Conservation (phyloP, 2,797 vertebrate genomes). For the Aphelocoma californica region DNA sequence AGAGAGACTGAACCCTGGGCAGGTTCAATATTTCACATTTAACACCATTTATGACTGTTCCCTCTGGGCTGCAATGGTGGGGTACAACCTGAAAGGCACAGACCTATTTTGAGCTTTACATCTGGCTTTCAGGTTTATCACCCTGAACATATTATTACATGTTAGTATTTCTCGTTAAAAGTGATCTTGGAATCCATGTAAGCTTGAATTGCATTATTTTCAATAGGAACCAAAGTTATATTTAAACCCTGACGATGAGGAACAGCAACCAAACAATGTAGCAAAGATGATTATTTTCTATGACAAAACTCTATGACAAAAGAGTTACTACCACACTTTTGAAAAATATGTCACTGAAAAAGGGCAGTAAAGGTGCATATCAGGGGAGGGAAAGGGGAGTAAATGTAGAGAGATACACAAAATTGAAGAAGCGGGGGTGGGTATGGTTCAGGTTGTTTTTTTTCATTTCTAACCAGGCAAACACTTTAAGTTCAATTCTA, state of each 20-base stretch:
- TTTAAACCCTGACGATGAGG: neutral
- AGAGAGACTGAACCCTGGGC: neutral
- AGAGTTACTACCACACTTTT: neutral
- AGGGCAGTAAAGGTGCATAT: neutral
- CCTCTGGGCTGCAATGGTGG: neutral
- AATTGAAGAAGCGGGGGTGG: neutral
- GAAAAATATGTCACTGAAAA: neutral
- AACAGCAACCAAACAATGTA: neutral
- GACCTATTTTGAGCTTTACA: neutral
- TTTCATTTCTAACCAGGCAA: neutral
- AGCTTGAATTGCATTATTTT: neutral
- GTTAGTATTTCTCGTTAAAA: neutral
- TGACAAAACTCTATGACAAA: too few species aligned
- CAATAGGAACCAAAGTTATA: neutral
- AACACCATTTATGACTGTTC: neutral
- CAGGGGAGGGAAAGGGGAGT: neutral
- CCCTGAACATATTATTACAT: neutral
- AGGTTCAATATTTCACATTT: neutral
- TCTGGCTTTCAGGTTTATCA: neutral
- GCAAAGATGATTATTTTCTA: neutral
- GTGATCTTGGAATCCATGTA: neutral
- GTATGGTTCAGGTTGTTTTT: neutral
- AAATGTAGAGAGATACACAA: neutral
- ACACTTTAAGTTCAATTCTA: neutral
- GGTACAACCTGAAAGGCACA: neutral